Conservation (phyloP, 2,888 invertebrate species). For the Timema podura region DNA sequence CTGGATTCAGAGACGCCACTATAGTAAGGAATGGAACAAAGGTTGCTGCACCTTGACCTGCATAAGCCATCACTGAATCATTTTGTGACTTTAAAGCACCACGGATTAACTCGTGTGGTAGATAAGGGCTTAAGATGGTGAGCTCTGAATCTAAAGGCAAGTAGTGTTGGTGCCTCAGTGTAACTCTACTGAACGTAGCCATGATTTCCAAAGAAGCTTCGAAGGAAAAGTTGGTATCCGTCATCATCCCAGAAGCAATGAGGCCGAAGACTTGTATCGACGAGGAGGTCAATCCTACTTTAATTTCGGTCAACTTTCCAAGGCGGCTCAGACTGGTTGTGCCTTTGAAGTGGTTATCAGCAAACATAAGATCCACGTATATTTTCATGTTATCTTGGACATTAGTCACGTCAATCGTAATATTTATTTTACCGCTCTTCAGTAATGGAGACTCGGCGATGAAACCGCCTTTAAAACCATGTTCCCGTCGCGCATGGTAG, state of each 20-base stretch:
- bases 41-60: constrained; percentile 16
- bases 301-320: not conserved
- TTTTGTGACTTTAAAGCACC: constrained; percentile 16
- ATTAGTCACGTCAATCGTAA: not conserved
- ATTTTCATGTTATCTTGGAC: no score
- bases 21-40: constrained; percentile 19
- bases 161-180: constrained; percentile 15
- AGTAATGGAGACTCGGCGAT: not conserved
- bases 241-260: not conserved
- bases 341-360: not conserved
- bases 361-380: not conserved
- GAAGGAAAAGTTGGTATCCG: not conserved
- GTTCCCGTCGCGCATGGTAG: not conserved
- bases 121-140: constrained; percentile 19
- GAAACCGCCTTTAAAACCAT: not conserved
- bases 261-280: not conserved
- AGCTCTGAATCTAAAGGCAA: constrained; percentile 24
- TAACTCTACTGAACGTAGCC: constrained; percentile 1
- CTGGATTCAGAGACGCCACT: constrained; percentile 20
- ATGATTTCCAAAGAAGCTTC: constrained; percentile 17
- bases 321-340: not conserved
- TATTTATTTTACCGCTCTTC: not conserved
- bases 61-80: constrained; percentile 17
- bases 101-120: constrained; percentile 19
- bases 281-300: not conserved